Evolutionary conservation across 1,140 invertebrate genomes (phyloP).

Genomic region (Wasmannia auropunctata): DNA sequence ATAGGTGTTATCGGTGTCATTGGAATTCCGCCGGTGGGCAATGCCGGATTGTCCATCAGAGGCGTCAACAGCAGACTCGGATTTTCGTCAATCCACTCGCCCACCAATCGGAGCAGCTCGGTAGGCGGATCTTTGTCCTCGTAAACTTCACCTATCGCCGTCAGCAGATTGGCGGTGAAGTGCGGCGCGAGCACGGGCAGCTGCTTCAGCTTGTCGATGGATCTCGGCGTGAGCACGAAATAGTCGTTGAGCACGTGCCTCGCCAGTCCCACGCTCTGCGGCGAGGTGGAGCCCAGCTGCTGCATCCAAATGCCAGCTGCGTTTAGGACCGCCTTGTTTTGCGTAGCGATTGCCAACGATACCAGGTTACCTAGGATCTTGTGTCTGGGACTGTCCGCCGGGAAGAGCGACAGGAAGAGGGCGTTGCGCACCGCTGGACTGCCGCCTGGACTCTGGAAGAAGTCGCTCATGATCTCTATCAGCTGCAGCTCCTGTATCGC

Average conservation of each 20-base stretch:
- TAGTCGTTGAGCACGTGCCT: constrained; percentile 92
- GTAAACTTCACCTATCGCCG: constrained; percentile 92
- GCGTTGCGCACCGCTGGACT: constrained; percentile 92
- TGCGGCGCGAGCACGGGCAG: constrained; percentile 90
- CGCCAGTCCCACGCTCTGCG: constrained; percentile 89
- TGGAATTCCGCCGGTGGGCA: constrained; percentile 91
- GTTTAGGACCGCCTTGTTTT: constrained; percentile 89
- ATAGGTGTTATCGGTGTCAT: constrained; percentile 94
- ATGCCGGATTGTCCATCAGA: constrained; percentile 88
- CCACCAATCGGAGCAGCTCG: constrained; percentile 79
- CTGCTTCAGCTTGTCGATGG: constrained; percentile 88
- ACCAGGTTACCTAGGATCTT: constrained; percentile 92
- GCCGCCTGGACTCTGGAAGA: constrained; percentile 88
- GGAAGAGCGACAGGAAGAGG: constrained; percentile 92
- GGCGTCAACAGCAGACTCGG: constrained; percentile 89
- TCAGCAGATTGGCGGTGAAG: constrained; percentile 93
- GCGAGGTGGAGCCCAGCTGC: constrained; percentile 92
- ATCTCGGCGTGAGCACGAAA: constrained; percentile 89
- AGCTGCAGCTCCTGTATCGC: constrained; percentile 91
- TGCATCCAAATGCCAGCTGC: constrained; percentile 94
- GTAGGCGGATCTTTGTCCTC: constrained; percentile 81
- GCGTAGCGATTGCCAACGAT: constrained; percentile 91
- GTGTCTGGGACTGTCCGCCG: constrained; percentile 88
- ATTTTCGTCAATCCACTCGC: constrained; percentile 86
- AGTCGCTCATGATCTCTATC: constrained; percentile 91